Evolutionary conservation across 2,888 invertebrate genomes (phyloP).

Genomic region (Drosophila colorata): DNA sequence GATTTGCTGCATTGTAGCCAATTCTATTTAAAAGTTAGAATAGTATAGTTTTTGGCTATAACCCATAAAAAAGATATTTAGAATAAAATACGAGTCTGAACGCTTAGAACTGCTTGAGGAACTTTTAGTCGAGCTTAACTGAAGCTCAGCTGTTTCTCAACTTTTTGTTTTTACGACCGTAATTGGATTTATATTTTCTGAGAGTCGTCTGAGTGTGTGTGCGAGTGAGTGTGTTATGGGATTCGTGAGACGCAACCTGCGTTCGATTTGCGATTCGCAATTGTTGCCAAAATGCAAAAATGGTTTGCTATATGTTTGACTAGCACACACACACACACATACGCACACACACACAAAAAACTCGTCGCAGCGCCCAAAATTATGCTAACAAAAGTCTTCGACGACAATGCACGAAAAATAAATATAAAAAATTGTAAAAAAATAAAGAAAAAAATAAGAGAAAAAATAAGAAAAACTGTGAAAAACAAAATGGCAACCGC

Average conservation of each 20-base stretch:
- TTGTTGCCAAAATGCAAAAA: slow-evolving; percentile 63
- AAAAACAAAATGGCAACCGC: slow-evolving; percentile 51
- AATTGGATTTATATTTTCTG: slow-evolving; percentile 53
- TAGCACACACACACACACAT: slow-evolving; percentile 28
- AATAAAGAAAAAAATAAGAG: slow-evolving; percentile 17
- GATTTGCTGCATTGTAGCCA: no score
- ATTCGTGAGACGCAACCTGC: slow-evolving; percentile 46
- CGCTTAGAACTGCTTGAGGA: slow-evolving; percentile 6
- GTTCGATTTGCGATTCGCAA: slow-evolving; percentile 69
- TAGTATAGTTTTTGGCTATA: background rate
- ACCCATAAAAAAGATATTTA: background rate
- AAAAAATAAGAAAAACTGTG: slow-evolving; percentile 20
- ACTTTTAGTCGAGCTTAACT: slow-evolving; percentile 10
- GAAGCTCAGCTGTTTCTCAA: slow-evolving; percentile 4
- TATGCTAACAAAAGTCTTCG: slow-evolving; percentile 74
- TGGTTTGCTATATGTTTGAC: slow-evolving; percentile 47
- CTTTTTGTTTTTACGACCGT: slow-evolving; percentile 59
- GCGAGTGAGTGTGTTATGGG: slow-evolving; percentile 3
- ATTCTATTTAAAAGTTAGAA: no score
- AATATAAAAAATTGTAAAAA: slow-evolving; percentile 26
- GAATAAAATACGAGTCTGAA: background rate
- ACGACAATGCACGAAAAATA: slow-evolving; percentile 37
- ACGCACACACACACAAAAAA: slow-evolving; percentile 8
- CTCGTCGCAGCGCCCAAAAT: slow-evolving; percentile 56
- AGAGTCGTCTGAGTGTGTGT: slow-evolving; percentile 9